Base-by-base conservation (phyloP, 1,140 invertebrate species). In the Grapholita molesta region DNA sequence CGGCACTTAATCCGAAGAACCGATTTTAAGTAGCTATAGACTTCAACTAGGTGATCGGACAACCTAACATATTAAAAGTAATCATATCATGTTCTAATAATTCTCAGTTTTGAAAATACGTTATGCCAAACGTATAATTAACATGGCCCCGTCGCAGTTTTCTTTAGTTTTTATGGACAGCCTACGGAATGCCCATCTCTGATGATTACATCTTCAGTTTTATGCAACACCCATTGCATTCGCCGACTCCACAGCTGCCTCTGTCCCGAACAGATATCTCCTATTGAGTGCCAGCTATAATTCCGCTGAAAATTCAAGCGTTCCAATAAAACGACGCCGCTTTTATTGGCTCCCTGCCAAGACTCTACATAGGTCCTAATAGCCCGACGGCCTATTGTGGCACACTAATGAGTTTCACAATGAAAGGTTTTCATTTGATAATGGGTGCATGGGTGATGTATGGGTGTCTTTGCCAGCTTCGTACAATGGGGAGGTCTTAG, bases 201-300 rank as follows among this genome's bases (percentile, higher is more conserved):
- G n/a, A n/a, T n/a, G n/a, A n/a, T n/a, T n/a, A n/a, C n/a, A 38
- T 38, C 12, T 38, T n/a, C 1, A 38, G 4, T n/a, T 3, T n/a
- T 38, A 1, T 15, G 11, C 12, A 3, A 38, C 3, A 12, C n/a
- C n/a, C 11, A 15, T 15, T 8, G 0, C 12, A 42, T 0, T 4
- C 1, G 11, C 15, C 35, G 7, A 55, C 53, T 55, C 53, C 53
- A 25, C 12, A 55, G 23, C 53, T n/a, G 11, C 3, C 53, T 4
- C 53, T 55, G 53, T 25, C 24, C 53, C 53, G 23, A 55, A 55
- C 53, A 25, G 53, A 55, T 25, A 55, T 55, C 53, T 53, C 48
- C 48, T 28, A 55, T 55, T n/a, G 53, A 55, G 53, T 25, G 53
- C 35, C 35, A 42, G 35, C 53, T 55, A 55, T 55, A 55, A 55